phyloP scores from a whole-genome alignment of 1,140 invertebrate species.

The Papilio helenus region DNA sequence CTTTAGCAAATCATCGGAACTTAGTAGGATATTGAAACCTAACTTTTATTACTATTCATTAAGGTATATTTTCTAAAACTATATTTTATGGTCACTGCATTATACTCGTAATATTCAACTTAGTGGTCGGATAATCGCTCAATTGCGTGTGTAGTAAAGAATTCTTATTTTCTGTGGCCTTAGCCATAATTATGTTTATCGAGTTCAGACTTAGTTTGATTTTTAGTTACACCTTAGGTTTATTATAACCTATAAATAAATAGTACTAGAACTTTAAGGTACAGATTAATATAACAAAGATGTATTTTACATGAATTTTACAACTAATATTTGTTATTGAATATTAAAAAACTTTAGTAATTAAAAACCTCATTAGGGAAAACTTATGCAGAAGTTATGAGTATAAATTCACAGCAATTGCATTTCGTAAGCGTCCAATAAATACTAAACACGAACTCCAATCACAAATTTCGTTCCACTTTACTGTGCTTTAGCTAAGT shows the following conservation, averaged over 20 bases:
- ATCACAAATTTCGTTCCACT: slow-evolving; percentile 26
- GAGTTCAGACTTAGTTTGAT: slow-evolving; percentile 37
- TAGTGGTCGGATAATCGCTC: slow-evolving; percentile 51
- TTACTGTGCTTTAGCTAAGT: slow-evolving; percentile 22
- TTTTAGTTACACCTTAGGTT: neutral
- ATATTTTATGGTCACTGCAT: slow-evolving; percentile 34
- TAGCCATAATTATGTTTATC: slow-evolving; percentile 66
- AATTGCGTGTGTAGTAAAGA: slow-evolving; percentile 54
- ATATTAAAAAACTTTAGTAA: neutral
- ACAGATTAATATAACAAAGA: no score
- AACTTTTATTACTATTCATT: neutral
- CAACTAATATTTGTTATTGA: no score
- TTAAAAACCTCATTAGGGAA: neutral
- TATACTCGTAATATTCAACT: slow-evolving; percentile 41
- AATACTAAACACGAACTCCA: slow-evolving; percentile 19
- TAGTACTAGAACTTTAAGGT: neutral
- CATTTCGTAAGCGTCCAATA: neutral
- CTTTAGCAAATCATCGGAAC: no score
- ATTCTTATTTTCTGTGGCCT: slow-evolving; percentile 53
- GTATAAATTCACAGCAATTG: slow-evolving; percentile 15
- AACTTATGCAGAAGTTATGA: neutral
- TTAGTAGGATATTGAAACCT: neutral
- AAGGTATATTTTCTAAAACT: neutral
- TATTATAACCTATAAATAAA: neutral
- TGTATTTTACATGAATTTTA: no score